Conservation (phyloP, 2,888 invertebrate species). For the Sisyra terminalis region DNA sequence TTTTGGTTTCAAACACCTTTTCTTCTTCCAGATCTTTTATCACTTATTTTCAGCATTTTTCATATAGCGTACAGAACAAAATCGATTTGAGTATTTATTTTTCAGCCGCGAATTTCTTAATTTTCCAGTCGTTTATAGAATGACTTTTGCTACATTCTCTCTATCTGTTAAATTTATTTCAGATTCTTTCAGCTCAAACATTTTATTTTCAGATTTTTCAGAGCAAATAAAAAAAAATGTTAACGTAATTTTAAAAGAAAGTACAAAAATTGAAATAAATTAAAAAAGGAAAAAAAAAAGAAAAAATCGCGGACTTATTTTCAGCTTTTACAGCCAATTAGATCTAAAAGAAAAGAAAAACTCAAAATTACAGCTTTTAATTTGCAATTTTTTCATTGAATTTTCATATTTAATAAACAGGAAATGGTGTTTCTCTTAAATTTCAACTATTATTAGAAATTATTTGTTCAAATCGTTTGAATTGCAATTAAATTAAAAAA, state of each 20-base stretch:
- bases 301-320: conserved; percentile 2
- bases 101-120: conserved; percentile 3
- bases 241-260: not conserved
- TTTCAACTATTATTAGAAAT: no score
- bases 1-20: not conserved
- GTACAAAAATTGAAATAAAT: not conserved
- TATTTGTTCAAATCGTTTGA: no score
- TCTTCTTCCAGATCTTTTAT: not conserved
- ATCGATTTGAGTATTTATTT: conserved; percentile 2
- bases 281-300: not conserved
- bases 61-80: not conserved
- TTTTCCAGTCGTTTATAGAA: not conserved
- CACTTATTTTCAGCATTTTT: not conserved
- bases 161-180: conserved; percentile 1
- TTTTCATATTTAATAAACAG: no score
- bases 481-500: no score
- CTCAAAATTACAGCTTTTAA: conserved; percentile 2
- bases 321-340: conserved; percentile 1
- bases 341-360: not conserved
- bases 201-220: conserved; percentile 4
- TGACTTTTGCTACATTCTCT: no score
- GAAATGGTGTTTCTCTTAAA: no score
- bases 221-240: conserved; percentile 1
- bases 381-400: no score
- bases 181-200: conserved; percentile 4